Base-by-base conservation (phyloP, 2,888 invertebrate genomes). In the Noctua janthe region DNA sequence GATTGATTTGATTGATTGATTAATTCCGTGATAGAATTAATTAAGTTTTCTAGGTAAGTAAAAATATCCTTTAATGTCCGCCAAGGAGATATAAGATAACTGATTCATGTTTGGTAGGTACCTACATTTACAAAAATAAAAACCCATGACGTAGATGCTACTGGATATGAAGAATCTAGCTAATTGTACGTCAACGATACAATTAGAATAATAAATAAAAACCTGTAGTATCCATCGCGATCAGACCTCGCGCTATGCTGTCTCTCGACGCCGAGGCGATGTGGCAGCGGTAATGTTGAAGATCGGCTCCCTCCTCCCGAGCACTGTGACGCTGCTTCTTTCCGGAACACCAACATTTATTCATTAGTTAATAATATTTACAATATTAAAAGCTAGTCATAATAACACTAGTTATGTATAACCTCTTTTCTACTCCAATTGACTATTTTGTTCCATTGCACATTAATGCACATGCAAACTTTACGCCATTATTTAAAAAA, bases 171-270 rank as follows among this genome's bases (percentile, higher is more conserved):
- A 43, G 7, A 43, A 7, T 15, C 23, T 10, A 43, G 20, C 17
- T 76, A 47, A 67, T 78, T 67, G 54, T 39, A 51, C 5, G 23
- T n/a, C 1, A 11, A 49, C 47, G 10, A 47, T 43, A 43, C 43
- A 39, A 35, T 39, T 64, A 17, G 1, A 8, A n/a, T 49, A 67
- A 39, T 67, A 64, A 67, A 39, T 67, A 69, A 17, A 17, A n/a
- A 89, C 97, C 97, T 98, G 94, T 99, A 99, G 94, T 99, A 99
- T 74, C 99, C 99, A 92, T 99, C 99, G 43, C 98, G 97, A 87
- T 98, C 98, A 47, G 97, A 97, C 54, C 97, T 95, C 17, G 97
- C 97, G 76, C 97, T 97, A 43, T 97, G 97, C 79, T 98, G 97
- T 85, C 98, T 97, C 87, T 97, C 97, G 7, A 97, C 96, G 71